These are phyloP conservation scores for Pelodiscus sinensis DNA, from an alignment of 2,113 vertebrate species.

Conservation along the genomic window DNA sequence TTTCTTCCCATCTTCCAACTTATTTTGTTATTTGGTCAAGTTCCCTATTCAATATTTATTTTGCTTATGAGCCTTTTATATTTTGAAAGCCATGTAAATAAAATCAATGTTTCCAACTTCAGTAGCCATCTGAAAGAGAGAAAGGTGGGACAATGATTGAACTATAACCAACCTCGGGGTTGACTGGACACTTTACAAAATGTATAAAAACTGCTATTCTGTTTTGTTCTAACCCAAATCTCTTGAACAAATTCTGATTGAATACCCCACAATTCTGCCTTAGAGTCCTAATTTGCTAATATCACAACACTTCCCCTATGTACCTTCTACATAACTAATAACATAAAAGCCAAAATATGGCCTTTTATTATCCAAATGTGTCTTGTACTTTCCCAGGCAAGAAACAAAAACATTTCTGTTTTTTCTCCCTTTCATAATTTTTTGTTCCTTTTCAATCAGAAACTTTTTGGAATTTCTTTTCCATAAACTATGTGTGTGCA, in stretches of 20 bases:
- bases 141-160: fast-evolving
- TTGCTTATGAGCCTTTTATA: not conserved
- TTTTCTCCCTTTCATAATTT: not conserved
- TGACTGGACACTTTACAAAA: fast-evolving
- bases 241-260: not conserved
- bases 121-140: not conserved
- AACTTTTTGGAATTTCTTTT: not conserved
- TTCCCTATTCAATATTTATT: not conserved
- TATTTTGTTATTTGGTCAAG: not conserved
- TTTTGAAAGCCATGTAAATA: not conserved
- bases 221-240: not conserved
- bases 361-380: not conserved
- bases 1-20: not conserved
- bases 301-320: not conserved
- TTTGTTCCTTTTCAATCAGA: not conserved
- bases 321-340: not conserved
- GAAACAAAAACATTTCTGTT: not conserved
- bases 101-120: not conserved
- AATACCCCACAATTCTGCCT: not conserved
- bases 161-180: not conserved
- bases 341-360: not conserved
- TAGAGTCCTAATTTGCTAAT: not conserved
- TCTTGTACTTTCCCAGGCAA: not conserved
- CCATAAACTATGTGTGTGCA: not conserved
- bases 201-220: not conserved